phyloP scores from a whole-genome alignment of 2,113 vertebrate species.

The Seriola aureovittata region DNA sequence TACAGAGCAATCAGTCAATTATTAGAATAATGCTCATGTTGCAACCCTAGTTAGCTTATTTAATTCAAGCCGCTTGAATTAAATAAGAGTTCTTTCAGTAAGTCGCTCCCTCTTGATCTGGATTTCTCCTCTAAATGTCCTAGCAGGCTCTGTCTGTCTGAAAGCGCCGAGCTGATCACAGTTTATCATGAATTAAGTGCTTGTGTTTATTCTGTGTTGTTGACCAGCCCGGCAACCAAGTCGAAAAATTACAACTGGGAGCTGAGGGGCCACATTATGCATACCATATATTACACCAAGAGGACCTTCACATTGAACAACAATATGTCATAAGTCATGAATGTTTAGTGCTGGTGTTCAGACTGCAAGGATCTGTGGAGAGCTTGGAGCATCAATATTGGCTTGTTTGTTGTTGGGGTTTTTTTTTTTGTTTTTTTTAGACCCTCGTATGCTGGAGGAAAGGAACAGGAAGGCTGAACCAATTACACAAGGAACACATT shows the following conservation, averaged over 20 bases:
- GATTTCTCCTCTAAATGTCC: constrained; percentile 69
- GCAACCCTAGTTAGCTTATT: background rate
- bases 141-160: constrained; percentile 51
- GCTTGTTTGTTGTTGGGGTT: background rate
- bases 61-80: background rate
- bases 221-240: constrained; percentile 29
- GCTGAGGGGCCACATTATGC: constrained; percentile 17
- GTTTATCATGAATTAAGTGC: constrained; percentile 61
- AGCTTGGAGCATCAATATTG: background rate
- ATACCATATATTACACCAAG: background rate
- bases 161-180: constrained; percentile 62
- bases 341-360: background rate
- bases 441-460: background rate
- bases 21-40: background rate
- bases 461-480: background rate
- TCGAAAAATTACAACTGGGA: constrained; percentile 33
- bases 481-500: background rate
- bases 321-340: background rate
- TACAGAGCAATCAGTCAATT: background rate
- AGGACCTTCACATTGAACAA: background rate
- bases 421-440: background rate
- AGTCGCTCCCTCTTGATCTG: constrained; percentile 41
- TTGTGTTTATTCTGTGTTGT: constrained; percentile 39
- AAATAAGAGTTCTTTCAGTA: constrained; percentile 21
- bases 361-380: background rate